Base-by-base conservation (phyloP, 2,113 vertebrate genomes). In the Poecile atricapillus region DNA sequence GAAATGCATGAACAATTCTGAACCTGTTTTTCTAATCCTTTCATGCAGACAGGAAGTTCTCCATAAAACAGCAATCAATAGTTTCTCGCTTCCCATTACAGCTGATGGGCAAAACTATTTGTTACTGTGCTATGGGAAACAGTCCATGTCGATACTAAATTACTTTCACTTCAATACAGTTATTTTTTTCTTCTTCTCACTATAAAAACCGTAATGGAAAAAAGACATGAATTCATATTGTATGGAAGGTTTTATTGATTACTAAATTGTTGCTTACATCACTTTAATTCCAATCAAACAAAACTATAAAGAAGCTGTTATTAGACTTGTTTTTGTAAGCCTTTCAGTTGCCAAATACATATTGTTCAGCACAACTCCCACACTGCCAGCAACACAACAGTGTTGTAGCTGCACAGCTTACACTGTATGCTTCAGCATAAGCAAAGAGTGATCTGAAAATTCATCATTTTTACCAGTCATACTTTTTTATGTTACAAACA, bases 201-300 rank as follows among this genome's bases (percentile, higher is more conserved):
- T 67, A 60, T 12, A 65, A 73, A 84, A 89, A 31, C 5, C 31
- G 14, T 53, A 88, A 71, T 33, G 4, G 33, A 79, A 92, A 87
- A 58, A 68, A 46, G 59, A 92, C 92, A 91, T 65, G 25, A 74
- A 91, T 75, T 75, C 50, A 35, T 52, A 85, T 20, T 63, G 31
- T 67, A 90, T 15, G 69, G 68, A 93, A 93, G 52, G 52, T 86
- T 97, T 97, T 96, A 97, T 94, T 97, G 87, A 93, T 77, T 87
- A 60, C 56, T 90, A 83, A 94, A 81, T 53, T 92, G 87, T 86
- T 13, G 49, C n/a, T 95, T 76, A 80, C 52, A 90, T 78, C 64
- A 68, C 10, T 87, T 95, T 5, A 55, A 80, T 90, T 88, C 56
- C 58, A 63, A 69, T 21, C 20, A 62, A 93, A 86, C 20, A 90